A percentile compares a stretch with the other conserved stretches of the same genome.
phyloP scores from a whole-genome alignment of 2,888 invertebrate species.

The Drosophila borealis region DNA sequence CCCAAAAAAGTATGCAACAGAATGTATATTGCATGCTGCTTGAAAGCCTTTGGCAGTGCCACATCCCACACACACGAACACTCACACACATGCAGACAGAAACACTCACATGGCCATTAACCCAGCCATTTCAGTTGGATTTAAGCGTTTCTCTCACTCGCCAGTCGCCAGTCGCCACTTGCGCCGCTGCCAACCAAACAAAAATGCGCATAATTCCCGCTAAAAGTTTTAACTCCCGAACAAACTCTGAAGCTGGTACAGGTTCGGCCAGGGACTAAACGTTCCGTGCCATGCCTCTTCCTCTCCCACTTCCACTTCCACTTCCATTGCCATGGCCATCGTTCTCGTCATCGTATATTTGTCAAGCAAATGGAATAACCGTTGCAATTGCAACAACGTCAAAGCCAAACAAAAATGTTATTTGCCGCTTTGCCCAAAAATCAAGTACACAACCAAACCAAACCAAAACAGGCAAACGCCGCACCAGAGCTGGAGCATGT shows the following conservation, averaged over 20 bases:
- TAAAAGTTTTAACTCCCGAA: constrained; percentile 57
- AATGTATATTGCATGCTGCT: constrained; percentile 47
- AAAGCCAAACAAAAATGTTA: constrained; percentile 79
- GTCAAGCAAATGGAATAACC: constrained; percentile 80
- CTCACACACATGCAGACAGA: constrained; percentile 28
- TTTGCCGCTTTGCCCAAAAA: constrained; percentile 79
- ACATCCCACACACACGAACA: constrained; percentile 10
- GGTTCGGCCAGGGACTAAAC: constrained; percentile 47
- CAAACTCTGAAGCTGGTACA: constrained; percentile 7
- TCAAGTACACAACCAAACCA: constrained; percentile 74
- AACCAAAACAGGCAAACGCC: constrained; percentile 36
- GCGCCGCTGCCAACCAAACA: constrained; percentile 54
- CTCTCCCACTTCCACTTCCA: constrained; percentile 5
- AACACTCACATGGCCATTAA: constrained; percentile 59
- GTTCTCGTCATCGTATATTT: constrained; percentile 68
- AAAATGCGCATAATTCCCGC: constrained; percentile 75
- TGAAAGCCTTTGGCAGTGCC: constrained; percentile 51
- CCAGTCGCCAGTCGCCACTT: constrained; percentile 3
- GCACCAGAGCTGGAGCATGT: constrained; percentile 29
- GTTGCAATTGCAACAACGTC: constrained; percentile 79
- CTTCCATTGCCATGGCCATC: constrained; percentile 13
- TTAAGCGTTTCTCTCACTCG: constrained; percentile 34
- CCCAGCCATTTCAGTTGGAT: constrained; percentile 50
- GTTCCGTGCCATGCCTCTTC: constrained; percentile 29
- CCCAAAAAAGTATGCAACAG: constrained; percentile 49